Base-by-base conservation (phyloP, 2,888 invertebrate species). In the Megaustenia siamemsis region DNA sequence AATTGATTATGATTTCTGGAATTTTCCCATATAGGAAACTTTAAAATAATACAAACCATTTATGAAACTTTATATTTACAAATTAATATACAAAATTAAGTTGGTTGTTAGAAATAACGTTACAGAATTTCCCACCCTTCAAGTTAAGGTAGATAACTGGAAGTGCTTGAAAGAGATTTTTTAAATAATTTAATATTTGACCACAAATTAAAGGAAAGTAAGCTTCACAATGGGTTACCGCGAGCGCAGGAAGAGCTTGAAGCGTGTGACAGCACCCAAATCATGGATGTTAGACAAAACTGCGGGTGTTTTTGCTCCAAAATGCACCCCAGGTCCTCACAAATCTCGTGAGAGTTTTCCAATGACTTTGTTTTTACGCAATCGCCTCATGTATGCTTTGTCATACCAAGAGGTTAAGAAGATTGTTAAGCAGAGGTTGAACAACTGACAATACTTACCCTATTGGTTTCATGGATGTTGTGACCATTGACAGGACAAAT, bases 231-330 rank as follows among this genome's bases (percentile, higher is more conserved):
- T n/a, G 90, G 93, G 92, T 89, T 91, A 93, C 95, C 97, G 99
- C 95, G 99, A 99, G 95, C 99, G 98, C 75, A 99, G 98, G 95
- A 99, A 99, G 96, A 99, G 99, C 95, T 96, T 99, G 96, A 99
- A 99, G 96, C 98, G 99, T 95, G 96, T 99, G 93, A 97, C 97
- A 94, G 99, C 99, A 86, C 99, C 99, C 21, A 99, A 98, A 95
- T 98, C 99, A 97, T 99, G 99, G 99, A 99, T 99, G 99, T 96
- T 99, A 96, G 99, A 99, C 96, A 99, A 99, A 95, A 95, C 99
- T 92, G 98, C 98, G 89, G 99, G 99, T 94, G 98, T 97, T 86
- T 99, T 98, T 94, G 94, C 99, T 90, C 99, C 99, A 88, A 96
- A 98, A 93, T 99, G 99, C 87, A 97, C 97, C 94, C 97, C 98